These are phyloP conservation scores for Octopus bimaculoides DNA, from an alignment of 1,140 invertebrate genomes.

Conservation along the genomic window DNA sequence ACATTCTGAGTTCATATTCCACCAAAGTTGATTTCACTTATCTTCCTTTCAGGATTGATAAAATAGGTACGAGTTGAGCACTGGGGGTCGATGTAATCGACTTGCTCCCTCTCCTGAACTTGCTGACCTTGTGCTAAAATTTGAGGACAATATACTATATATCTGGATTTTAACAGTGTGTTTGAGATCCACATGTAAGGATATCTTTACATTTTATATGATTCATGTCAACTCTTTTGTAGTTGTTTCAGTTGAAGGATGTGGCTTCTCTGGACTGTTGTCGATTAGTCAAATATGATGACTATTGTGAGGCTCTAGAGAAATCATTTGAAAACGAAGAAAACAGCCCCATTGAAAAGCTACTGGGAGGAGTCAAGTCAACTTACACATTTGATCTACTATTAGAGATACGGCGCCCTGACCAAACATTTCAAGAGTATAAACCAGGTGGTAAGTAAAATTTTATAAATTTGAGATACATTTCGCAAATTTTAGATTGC, in stretches of 20 bases:
- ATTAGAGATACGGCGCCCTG: slow-evolving; percentile 68
- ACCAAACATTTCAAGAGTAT: slow-evolving; percentile 68
- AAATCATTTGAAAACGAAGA: slow-evolving; percentile 70
- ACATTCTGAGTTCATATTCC: too few relatives aligned
- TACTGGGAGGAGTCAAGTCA: slow-evolving; percentile 58
- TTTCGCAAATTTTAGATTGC: too few relatives aligned
- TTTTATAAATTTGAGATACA: background rate
- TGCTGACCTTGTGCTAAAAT: too few relatives aligned
- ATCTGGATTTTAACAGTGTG: too few relatives aligned
- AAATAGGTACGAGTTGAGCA: too few relatives aligned
- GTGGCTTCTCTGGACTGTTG: slow-evolving; percentile 67
- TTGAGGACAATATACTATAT: too few relatives aligned
- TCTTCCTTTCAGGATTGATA: too few relatives aligned
- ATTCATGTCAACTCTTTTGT: slow-evolving; percentile 20
- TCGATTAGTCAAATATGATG: slow-evolving; percentile 73
- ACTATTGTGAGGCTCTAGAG: slow-evolving; percentile 68
- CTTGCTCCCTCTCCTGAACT: too few relatives aligned
- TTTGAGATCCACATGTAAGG: too few relatives aligned
- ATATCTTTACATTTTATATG: background rate
- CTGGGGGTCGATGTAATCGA: too few relatives aligned
- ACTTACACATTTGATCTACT: slow-evolving; percentile 65
- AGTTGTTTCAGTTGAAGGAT: slow-evolving; percentile 64
- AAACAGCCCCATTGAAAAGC: slow-evolving; percentile 58
- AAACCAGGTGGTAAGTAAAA: slow-evolving; percentile 62
- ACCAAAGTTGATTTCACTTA: too few relatives aligned